Evolutionary conservation across 2,797 vertebrate genomes (phyloP).

Genomic region (Thripadectes ignobilis): DNA sequence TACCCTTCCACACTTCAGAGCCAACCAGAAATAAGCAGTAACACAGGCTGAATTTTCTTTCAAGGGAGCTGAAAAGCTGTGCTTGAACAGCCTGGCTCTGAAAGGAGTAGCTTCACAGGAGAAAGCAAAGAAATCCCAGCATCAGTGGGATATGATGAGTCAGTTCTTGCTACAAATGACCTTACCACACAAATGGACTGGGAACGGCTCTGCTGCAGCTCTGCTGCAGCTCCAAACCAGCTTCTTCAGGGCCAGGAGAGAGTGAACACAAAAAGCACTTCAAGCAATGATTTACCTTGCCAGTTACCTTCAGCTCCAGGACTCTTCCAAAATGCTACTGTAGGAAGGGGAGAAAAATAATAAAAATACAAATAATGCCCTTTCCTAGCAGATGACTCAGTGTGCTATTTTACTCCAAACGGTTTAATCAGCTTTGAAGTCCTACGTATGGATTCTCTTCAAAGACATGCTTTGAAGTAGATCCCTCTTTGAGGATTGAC

Average conservation of each 20-base stretch:
- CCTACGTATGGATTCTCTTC: constrained; percentile 32
- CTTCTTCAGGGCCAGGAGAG: neutral
- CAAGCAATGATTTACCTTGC: neutral
- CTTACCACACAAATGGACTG: neutral
- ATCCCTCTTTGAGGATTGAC: constrained; percentile 29
- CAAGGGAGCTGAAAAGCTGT: neutral
- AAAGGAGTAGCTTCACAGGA: neutral
- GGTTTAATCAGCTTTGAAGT: constrained; percentile 56
- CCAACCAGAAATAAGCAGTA: neutral
- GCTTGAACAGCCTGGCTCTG: neutral
- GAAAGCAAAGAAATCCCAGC: neutral
- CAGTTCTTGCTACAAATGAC: constrained; percentile 24
- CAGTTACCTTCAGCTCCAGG: constrained; percentile 2
- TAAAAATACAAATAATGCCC: constrained; percentile 19
- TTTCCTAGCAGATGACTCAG: constrained; percentile 32
- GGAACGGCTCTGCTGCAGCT: neutral
- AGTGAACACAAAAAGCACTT: neutral
- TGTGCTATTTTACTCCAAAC: neutral
- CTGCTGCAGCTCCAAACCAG: neutral
- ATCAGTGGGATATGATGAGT: neutral
- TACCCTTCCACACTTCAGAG: neutral
- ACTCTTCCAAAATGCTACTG: neutral
- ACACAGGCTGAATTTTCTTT: neutral
- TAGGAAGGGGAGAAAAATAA: neutral
- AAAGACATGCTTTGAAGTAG: constrained; percentile 51